Percentiles rank a stretch among this genome's conserved stretches.
These are phyloP conservation scores for Tetragonisca angustula DNA, from an alignment of 2,888 invertebrate species.

Conservation along the genomic window DNA sequence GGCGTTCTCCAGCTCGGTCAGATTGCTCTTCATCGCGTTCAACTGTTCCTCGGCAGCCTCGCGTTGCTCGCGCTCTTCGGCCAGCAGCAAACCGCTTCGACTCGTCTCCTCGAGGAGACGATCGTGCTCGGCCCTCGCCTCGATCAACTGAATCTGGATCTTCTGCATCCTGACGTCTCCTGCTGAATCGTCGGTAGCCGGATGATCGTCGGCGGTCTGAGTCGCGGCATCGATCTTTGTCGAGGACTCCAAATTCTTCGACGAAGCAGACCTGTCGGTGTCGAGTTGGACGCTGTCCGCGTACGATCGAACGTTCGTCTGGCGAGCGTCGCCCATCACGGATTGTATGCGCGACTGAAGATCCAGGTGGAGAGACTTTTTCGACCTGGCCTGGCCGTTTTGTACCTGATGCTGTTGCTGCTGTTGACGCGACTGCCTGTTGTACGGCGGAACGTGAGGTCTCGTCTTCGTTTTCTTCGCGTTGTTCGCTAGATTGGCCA, in stretches of 20 bases:
- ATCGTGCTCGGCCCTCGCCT: constrained; percentile 70
- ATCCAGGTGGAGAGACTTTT: constrained; percentile 75
- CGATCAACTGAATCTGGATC: constrained; percentile 65
- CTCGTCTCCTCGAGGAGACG: constrained; percentile 72
- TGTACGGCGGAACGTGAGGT: constrained; percentile 26
- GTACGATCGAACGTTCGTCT: not conserved
- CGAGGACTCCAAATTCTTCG: constrained; percentile 64
- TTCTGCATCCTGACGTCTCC: constrained; percentile 83
- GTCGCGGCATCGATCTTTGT: constrained; percentile 83
- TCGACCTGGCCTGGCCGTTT: constrained; percentile 52
- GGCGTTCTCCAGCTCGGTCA: constrained; percentile 73
- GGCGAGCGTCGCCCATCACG: constrained; percentile 12
- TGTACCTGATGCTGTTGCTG: constrained; percentile 24
- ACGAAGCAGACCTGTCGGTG: constrained; percentile 10
- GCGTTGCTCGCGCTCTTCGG: constrained; percentile 76
- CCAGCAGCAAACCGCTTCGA: constrained; percentile 67
- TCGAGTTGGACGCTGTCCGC: constrained; percentile 11
- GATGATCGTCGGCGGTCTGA: constrained; percentile 20
- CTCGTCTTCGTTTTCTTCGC: constrained; percentile 59
- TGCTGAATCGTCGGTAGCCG: constrained; percentile 4
- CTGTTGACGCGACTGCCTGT: constrained; percentile 13
- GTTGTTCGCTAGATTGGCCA: constrained; percentile 31
- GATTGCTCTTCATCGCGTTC: constrained; percentile 67
- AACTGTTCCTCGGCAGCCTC: constrained; percentile 77
- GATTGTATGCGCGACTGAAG: constrained; percentile 74